A percentile compares a stretch with the other conserved stretches of the same genome.
Conservation (phyloP, 2,888 invertebrate genomes). For the Schizaphis graminum region DNA sequence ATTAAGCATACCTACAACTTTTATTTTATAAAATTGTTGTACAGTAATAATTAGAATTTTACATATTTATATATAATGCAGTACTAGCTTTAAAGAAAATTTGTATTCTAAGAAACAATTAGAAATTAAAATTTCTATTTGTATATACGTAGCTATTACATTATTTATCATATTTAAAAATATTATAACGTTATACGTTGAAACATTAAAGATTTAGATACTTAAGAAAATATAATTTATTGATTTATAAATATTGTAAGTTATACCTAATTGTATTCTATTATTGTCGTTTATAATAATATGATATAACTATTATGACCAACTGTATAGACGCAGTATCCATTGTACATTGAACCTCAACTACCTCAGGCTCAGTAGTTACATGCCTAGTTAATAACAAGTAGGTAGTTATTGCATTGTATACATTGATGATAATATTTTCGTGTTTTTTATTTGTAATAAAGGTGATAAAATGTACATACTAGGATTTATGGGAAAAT, state of each 20-base stretch:
- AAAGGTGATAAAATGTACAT: no score
- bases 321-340: neutral
- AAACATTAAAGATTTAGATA: neutral
- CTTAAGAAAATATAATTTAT: conserved; percentile 2
- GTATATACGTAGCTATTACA: neutral
- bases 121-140: neutral
- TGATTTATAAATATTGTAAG: neutral
- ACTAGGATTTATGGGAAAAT: no score
- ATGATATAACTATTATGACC: neutral
- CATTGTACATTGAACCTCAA: neutral
- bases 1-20: neutral
- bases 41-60: neutral
- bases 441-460: no score
- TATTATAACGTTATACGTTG: neutral
- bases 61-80: neutral
- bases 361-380: no score
- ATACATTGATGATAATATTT: no score
- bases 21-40: neutral
- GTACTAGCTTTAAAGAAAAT: neutral
- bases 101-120: neutral
- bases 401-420: no score
- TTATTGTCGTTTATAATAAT: neutral
- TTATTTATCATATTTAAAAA: neutral
- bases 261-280: neutral
- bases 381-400: no score